Evolutionary conservation across 2,888 invertebrate species (phyloP), one percentile per base, ranked within the genome.

Genomic region (Conistra vaccinii): DNA sequence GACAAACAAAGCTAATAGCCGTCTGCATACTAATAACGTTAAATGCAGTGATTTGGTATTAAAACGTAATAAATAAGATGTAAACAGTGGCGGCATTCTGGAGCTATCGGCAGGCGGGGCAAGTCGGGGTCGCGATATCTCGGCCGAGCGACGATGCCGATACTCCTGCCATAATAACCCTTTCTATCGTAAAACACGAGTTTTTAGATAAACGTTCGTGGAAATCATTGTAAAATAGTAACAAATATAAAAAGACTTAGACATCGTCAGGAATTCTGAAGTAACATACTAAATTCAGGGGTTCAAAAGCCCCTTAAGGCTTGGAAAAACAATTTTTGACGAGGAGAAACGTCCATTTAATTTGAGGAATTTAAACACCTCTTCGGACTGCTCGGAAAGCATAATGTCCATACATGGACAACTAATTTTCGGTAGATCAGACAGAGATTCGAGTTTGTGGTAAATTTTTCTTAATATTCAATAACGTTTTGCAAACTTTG

Each of bases 51-150:
- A 85, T 88, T 87, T 76, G 76, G 81, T 81, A 80, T 83, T 84
- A 80, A 84, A 87, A 69, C 83, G 83, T 79, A 85, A 79, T 89
- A 79, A 81, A 76, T 63, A 81, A 85, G 76, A 88, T 87, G 87
- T 89, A 88, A 81, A 84, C 84, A 81, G 81, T 80, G 78, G 82
- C 78, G 81, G 84, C 84, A 81, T 87, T 83, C 81, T 78, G 78
- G 78, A 77, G 86, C 80, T 91, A 92, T 91, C 92, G 74, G 80
- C 79, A 80, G 87, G 81, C 87, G 85, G 91, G 91, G 90, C 89
- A 88, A 85, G 89, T 86, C 85, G 90, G 87, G 92, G 93, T 93
- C 93, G 86, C 80, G 78, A 81, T 92, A 93, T 93, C 92, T 86
- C 84, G 79, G 81, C 71, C 80, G 73, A 83, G 80, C 70, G 63